Conservation (phyloP, 2,113 vertebrate species). For the Pachyramphus minor region DNA sequence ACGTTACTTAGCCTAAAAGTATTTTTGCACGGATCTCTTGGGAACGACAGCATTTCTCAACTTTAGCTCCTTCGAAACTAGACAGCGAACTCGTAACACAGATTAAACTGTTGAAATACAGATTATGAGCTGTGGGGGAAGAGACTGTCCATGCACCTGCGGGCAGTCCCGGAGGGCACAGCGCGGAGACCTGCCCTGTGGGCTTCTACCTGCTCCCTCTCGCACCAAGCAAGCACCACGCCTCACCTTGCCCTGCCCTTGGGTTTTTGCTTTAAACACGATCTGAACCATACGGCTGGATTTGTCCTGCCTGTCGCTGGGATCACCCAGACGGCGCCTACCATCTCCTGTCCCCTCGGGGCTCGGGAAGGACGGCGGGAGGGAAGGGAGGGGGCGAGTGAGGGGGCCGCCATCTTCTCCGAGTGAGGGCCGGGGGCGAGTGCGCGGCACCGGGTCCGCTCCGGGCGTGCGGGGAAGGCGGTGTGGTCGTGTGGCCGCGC, state of each 20-base stretch:
- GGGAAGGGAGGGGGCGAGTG: background rate
- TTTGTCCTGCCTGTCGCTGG: background rate
- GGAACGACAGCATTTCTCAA: background rate
- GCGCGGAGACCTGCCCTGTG: fast-evolving
- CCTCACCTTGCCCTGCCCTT: conserved; percentile 6
- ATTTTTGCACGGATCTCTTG: background rate
- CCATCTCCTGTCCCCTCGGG: background rate
- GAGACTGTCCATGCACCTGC: background rate
- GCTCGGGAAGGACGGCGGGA: background rate
- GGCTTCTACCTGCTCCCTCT: background rate
- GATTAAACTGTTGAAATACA: background rate
- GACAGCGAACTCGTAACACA: background rate
- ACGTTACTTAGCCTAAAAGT: background rate
- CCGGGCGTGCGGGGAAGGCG: background rate
- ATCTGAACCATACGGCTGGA: background rate
- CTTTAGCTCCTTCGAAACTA: background rate
- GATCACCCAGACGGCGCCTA: background rate
- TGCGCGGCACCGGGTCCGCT: background rate
- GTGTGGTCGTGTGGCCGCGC: background rate
- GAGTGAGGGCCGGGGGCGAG: background rate
- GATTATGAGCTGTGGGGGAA: background rate
- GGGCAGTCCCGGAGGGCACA: background rate
- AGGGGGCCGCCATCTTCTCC: conserved; percentile 12
- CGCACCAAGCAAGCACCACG: background rate
- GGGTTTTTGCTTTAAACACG: background rate